These are phyloP conservation scores for Arbacia lixula DNA, from an alignment of 53 echinoderm and acorn worm species.

Conservation along the genomic window DNA sequence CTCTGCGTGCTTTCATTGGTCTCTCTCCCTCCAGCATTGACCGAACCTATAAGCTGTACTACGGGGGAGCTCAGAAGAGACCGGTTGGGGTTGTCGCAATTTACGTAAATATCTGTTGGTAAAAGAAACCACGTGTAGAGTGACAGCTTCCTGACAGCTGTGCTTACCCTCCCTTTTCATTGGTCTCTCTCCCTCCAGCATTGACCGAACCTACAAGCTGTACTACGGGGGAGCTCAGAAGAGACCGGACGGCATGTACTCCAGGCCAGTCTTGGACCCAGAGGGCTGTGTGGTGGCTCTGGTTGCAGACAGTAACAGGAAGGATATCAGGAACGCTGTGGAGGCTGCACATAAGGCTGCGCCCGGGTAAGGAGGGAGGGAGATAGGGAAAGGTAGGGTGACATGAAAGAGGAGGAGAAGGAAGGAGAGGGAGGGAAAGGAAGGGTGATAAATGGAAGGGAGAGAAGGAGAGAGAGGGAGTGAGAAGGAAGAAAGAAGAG, in stretches of 20 bases:
- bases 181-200: conserved; percentile 46
- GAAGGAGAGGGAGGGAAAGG: too few species aligned
- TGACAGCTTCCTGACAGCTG: too few species aligned
- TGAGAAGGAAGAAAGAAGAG: too few species aligned
- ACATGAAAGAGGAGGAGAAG: too few species aligned
- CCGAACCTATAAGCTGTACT: conserved; percentile 94
- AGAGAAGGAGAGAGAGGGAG: too few species aligned
- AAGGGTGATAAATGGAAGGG: too few species aligned
- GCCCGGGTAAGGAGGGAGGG: conserved; percentile 79
- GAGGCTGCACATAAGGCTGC: conserved; percentile 98
- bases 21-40: conserved; percentile 84
- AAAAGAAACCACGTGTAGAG: too few species aligned
- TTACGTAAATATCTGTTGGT: too few species aligned
- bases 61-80: conserved; percentile 94
- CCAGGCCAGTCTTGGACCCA: conserved; percentile 67
- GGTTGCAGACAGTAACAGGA: conserved; percentile 90
- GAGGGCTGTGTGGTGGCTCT: conserved; percentile 73
- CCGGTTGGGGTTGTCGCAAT: conserved; percentile 97
- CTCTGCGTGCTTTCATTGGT: too few species aligned
- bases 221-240: conserved; percentile 96
- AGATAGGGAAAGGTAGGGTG: too few species aligned
- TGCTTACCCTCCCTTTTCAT: too few species aligned
- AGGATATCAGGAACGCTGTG: conserved; percentile 96
- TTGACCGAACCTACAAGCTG: conserved; percentile 95
- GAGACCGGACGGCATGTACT: conserved; percentile 96